A percentile compares a stretch with the other conserved stretches of the same genome.
Evolutionary conservation across 2,797 vertebrate species (phyloP).

Genomic region (Octomys mimax): DNA sequence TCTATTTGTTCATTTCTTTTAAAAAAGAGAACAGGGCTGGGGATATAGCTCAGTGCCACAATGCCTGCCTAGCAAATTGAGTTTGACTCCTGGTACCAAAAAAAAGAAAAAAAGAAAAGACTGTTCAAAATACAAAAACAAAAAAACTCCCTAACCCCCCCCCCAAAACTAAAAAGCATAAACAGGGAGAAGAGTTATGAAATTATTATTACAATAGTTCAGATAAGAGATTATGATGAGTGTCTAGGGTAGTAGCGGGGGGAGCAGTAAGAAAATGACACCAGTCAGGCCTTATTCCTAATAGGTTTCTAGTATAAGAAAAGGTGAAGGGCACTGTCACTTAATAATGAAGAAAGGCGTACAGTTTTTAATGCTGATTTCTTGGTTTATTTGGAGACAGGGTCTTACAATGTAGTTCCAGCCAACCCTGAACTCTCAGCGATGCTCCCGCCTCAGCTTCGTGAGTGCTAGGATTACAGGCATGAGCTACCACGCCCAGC

Average conservation of each 20-base stretch:
- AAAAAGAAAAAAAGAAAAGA: neutral
- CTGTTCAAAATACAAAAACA: neutral
- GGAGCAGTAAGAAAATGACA: neutral
- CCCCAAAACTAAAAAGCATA: neutral
- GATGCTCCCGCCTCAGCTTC: too few relatives aligned
- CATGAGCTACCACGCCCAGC: too few relatives aligned
- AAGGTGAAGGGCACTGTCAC: neutral
- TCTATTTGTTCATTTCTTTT: neutral
- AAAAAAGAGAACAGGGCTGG: neutral
- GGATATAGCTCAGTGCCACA: too few relatives aligned
- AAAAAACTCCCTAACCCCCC: too few relatives aligned
- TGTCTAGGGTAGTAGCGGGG: neutral
- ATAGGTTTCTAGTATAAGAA: conserved; percentile 1
- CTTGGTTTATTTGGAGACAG: neutral
- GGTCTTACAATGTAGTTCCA: too few relatives aligned
- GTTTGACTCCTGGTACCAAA: too few relatives aligned
- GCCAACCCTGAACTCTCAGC: too few relatives aligned
- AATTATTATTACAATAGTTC: neutral
- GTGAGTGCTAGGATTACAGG: too few relatives aligned
- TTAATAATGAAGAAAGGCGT: neutral
- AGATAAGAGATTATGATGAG: conserved; percentile 2
- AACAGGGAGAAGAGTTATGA: neutral
- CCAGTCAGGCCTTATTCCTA: conserved; percentile 11
- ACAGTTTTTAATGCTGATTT: neutral
- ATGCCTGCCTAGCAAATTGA: too few relatives aligned